A percentile compares a stretch with the other conserved stretches of the same genome.
Evolutionary conservation across 2,888 invertebrate genomes (phyloP).

Genomic region (Pammene fasciana): DNA sequence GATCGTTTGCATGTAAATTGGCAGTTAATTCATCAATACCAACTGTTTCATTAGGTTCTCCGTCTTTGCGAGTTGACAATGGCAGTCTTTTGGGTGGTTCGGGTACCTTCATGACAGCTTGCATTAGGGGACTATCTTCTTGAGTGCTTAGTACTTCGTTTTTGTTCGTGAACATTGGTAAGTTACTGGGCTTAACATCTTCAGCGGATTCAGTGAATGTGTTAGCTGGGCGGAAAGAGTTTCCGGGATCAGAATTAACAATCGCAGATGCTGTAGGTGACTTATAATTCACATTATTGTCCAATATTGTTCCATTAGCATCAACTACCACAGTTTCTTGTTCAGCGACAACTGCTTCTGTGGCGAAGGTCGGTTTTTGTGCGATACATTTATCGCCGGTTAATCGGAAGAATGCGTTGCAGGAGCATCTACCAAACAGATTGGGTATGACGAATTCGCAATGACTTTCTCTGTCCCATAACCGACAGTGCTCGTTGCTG

Average conservation of each 20-base stretch:
- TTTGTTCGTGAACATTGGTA: constrained; percentile 65
- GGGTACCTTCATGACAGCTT: constrained; percentile 73
- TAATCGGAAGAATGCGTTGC: constrained; percentile 87
- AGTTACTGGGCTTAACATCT: constrained; percentile 67
- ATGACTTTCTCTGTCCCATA: constrained; percentile 92
- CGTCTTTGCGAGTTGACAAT: constrained; percentile 70
- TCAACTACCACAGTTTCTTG: constrained; percentile 60
- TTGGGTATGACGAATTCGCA: constrained; percentile 95
- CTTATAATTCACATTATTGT: constrained; percentile 52
- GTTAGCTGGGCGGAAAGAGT: constrained; percentile 56
- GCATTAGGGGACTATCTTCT: constrained; percentile 75
- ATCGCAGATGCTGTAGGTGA: constrained; percentile 56
- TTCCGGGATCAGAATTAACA: constrained; percentile 52
- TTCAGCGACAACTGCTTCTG: constrained; percentile 74
- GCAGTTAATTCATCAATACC: constrained; percentile 75
- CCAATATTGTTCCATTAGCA: constrained; percentile 50
- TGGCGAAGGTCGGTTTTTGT: constrained; percentile 63
- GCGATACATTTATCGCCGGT: constrained; percentile 85
- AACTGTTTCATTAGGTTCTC: constrained; percentile 71
- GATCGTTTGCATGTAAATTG: constrained; percentile 76
- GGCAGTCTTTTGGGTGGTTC: constrained; percentile 68
- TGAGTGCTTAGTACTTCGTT: constrained; percentile 72
- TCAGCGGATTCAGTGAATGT: constrained; percentile 53
- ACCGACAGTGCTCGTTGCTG: constrained; percentile 93
- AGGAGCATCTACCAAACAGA: constrained; percentile 94